Evolutionary conservation across 2,797 vertebrate species (phyloP).

Genomic region (Hapalemur alaotrensis): DNA sequence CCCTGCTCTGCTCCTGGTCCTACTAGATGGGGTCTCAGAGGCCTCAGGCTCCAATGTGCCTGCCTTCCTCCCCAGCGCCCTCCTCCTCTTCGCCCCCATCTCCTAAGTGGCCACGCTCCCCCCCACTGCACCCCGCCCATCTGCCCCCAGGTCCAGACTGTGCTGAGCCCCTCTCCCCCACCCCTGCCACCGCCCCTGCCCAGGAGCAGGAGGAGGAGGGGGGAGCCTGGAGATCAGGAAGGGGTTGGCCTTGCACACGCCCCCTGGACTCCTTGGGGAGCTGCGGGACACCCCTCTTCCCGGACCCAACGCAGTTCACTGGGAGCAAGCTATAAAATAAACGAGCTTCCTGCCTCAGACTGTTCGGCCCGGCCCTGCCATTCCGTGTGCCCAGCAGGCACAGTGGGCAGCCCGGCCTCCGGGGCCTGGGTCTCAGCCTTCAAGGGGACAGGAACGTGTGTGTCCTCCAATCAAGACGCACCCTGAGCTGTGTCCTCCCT

Average conservation of each 20-base stretch:
- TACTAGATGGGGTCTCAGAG: too few species aligned
- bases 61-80: neutral
- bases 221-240: neutral
- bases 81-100: too few species aligned
- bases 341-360: neutral
- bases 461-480: neutral
- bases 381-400: too few species aligned
- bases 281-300: accelerated
- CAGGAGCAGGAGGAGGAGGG: neutral
- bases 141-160: neutral
- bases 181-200: neutral
- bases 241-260: neutral
- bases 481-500: neutral
- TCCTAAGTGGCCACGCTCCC: neutral
- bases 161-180: neutral
- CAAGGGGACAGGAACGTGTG: neutral
- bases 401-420: accelerated
- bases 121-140: neutral
- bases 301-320: neutral
- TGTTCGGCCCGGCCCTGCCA: accelerated
- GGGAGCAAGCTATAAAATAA: neutral
- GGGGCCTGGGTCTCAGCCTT: neutral
- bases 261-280: neutral
- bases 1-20: neutral
- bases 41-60: accelerated